Conservation (phyloP, 2,797 vertebrate species). For the Tenualosa ilisha region DNA sequence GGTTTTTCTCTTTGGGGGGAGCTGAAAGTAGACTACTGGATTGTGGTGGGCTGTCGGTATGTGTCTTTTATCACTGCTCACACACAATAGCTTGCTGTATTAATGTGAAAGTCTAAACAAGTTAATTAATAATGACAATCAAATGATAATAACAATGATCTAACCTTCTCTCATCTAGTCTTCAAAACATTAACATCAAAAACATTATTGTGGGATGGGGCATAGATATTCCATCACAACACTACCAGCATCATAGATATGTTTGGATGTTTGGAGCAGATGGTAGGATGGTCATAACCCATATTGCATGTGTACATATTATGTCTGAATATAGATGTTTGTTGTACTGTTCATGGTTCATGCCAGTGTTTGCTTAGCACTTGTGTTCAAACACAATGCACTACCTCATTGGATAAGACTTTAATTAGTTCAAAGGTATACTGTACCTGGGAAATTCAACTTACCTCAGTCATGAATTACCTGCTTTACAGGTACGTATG, state of each 20-base stretch:
- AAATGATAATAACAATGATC: too few species aligned
- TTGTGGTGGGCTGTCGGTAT: conserved; percentile 68
- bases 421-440: background rate
- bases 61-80: conserved; percentile 42
- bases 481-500: too few species aligned
- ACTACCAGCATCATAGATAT: background rate
- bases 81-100: too few species aligned
- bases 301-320: background rate
- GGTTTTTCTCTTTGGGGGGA: conserved; percentile 67
- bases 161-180: too few species aligned
- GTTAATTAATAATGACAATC: too few species aligned
- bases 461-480: too few species aligned
- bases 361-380: background rate
- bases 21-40: conserved; percentile 57
- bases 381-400: background rate
- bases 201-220: background rate
- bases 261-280: conserved; percentile 62
- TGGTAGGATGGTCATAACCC: conserved; percentile 64
- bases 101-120: too few species aligned
- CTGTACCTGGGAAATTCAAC: background rate
- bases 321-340: background rate
- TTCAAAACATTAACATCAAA: background rate
- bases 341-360: background rate
- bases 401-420: background rate
- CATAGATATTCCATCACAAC: background rate